phyloP scores from a whole-genome alignment of 2,113 vertebrate genomes.

The Atlantisia rogersi region DNA sequence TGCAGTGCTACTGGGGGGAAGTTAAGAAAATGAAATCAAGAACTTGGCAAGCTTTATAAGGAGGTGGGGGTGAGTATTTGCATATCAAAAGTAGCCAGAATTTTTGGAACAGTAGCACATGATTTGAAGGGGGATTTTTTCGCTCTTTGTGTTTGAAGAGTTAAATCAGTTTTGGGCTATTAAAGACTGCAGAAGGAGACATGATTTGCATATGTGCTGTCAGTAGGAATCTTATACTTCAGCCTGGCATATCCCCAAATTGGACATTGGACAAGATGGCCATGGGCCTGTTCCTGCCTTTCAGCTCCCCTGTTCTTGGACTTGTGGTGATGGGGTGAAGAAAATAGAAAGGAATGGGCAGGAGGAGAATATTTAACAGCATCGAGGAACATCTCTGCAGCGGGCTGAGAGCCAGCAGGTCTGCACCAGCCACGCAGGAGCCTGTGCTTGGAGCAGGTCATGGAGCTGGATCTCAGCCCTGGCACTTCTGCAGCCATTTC shows the following conservation, averaged over 20 bases:
- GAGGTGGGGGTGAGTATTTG: constrained; percentile 11
- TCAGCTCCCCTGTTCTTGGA: neutral
- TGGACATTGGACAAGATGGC: constrained; percentile 31
- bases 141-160: constrained; percentile 30
- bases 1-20: neutral
- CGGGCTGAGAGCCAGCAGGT: neutral
- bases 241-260: neutral
- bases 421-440: neutral
- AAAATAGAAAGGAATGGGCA: neutral
- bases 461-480: neutral
- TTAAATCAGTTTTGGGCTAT: constrained; percentile 36
- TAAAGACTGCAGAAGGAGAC: constrained; percentile 33
- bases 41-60: neutral
- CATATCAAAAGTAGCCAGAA: constrained; percentile 42
- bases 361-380: neutral
- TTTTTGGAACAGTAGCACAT: constrained; percentile 19
- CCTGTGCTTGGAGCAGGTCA: neutral
- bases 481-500: neutral
- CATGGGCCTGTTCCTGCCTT: neutral
- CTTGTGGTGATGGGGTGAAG: neutral
- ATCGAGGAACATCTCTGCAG: neutral
- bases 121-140: neutral
- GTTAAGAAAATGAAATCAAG: constrained; percentile 33
- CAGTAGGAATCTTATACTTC: neutral
- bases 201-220: constrained; percentile 53